Percentiles rank a stretch among this genome's conserved stretches.
Evolutionary conservation across 2,888 invertebrate species (phyloP).

Genomic region (Sceliomorpha sp.): DNA sequence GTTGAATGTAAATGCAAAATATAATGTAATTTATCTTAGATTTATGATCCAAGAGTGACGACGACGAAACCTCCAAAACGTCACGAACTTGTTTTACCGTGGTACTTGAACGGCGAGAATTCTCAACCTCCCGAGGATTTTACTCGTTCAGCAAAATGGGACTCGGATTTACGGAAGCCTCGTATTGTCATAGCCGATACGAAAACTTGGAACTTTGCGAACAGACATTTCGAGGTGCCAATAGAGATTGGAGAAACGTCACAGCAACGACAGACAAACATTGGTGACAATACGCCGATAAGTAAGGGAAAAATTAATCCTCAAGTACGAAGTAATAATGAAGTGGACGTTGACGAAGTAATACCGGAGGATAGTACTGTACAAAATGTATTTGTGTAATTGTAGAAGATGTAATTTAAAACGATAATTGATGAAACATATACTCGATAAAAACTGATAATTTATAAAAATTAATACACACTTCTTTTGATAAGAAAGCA

Average conservation of each 20-base stretch:
- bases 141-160: constrained; percentile 18
- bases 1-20: constrained; percentile 13
- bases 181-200: not conserved
- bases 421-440: no score
- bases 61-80: constrained; percentile 37
- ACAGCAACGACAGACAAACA: no score
- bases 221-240: no score
- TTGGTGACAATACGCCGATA: not conserved
- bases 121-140: constrained; percentile 29
- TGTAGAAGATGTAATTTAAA: no score
- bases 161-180: constrained; percentile 1
- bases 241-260: no score
- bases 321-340: constrained; percentile 30
- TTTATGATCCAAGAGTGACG: constrained; percentile 47
- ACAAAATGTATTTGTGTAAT: constrained; percentile 2
- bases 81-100: constrained; percentile 30
- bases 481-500: no score
- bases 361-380: constrained; percentile 66
- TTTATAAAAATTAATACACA: no score
- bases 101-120: constrained; percentile 44
- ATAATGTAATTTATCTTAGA: constrained; percentile 36
- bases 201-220: constrained; percentile 1
- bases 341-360: constrained; percentile 66
- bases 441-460: no score
- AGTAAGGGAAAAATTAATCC: not conserved